These are phyloP conservation scores for Seira musarum DNA, from an alignment of 2,888 invertebrate genomes.

Conservation along the genomic window DNA sequence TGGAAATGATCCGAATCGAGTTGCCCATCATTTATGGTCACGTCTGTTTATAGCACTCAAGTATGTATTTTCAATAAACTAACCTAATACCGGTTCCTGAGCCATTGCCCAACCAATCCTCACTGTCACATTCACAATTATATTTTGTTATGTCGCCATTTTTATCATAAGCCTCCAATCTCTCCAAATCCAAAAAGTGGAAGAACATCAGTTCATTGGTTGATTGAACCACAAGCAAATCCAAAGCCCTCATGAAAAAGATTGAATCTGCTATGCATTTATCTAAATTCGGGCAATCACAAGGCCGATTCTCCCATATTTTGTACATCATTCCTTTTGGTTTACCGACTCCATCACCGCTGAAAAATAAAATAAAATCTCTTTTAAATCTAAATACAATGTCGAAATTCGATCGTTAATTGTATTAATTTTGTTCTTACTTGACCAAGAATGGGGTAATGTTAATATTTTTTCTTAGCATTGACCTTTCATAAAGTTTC, in stretches of 20 bases:
- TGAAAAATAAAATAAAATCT: background rate
- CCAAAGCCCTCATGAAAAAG: conserved; percentile 55
- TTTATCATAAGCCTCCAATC: background rate
- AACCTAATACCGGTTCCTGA: conserved; percentile 58
- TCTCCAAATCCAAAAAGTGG: conserved; percentile 43
- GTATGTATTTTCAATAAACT: background rate
- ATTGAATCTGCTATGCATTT: conserved; percentile 56
- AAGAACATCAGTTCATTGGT: conserved; percentile 56
- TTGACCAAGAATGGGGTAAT: conserved; percentile 20
- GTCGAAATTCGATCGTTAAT: too few species aligned
- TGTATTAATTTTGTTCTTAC: too few species aligned
- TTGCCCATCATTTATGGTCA: too few species aligned
- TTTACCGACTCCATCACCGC: background rate
- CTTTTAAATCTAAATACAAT: background rate
- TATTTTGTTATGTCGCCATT: background rate
- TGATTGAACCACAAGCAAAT: conserved; percentile 56
- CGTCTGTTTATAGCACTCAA: conserved; percentile 7
- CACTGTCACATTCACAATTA: background rate
- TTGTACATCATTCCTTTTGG: conserved; percentile 13
- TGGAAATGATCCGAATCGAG: conserved; percentile 14
- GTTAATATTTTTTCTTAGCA: conserved; percentile 27
- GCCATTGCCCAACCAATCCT: background rate
- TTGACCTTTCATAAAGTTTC: conserved; percentile 50
- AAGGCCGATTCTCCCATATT: conserved; percentile 29
- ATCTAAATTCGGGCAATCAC: conserved; percentile 56